Evolutionary conservation across 30 jellyfish, hydroid and myxozoan genomes (phyloP), one percentile per base, ranked within the genome.

Genomic region (Aurelia sp.): DNA sequence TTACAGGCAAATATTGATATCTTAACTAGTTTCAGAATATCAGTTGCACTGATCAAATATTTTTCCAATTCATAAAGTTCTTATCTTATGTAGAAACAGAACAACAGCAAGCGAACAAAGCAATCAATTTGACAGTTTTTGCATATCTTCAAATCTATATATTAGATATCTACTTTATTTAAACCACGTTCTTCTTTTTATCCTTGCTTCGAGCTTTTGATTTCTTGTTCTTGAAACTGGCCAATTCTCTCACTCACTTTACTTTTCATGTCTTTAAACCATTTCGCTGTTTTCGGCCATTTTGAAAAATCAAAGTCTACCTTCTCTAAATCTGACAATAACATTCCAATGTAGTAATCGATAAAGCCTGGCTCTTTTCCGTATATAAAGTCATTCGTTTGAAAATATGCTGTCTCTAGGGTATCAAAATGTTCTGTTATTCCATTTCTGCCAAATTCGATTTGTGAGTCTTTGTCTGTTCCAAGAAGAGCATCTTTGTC

Each of bases 401-500:
- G 44, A n/a, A 84, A 55, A 47, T 84, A 84, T 67, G 50, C 37
- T 44, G 74, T 41, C 71, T 84, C 93, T 0, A 84, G 68, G n/a
- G 27, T 75, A 47, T 61, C 87, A 18, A 84, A 51, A 30, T 84
- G 93, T 58, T 84, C 87, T 18, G 3, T 12, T 41, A 76, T 55
- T 13, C 70, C 72, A 17, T 59, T 71, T 15, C 59, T 63, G 21
- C 87, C 93, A 55, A 41, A 71, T 21, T 84, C 93, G 30, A 84
- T 27, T 37, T 58, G 93, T 19, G 71, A 47, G 57, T 23, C 22
- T 64, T 63, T 84, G n/a, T 35, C 22, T 3, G 62, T 71, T 53
- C 93, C 93, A 12, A 52, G 71, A 22, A 84, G 75, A 11, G 79
- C 92, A 67, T 73, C 87, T 41, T 72, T 87, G 41, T 71, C 93